phyloP scores from a whole-genome alignment of 2,113 vertebrate species.

The Lagenorhynchus albirostris region DNA sequence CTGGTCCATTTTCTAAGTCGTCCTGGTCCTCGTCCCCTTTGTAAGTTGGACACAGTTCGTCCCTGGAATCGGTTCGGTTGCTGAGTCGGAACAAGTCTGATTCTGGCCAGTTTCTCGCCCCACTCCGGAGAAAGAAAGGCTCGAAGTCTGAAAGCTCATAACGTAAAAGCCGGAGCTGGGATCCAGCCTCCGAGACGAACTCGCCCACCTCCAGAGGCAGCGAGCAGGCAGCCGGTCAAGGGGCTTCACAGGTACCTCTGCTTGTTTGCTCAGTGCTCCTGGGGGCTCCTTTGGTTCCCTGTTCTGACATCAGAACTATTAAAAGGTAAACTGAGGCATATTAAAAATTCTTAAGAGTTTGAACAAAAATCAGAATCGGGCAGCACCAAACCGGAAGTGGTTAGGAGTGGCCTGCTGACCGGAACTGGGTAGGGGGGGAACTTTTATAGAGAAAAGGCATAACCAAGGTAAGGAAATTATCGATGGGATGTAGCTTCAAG shows the following conservation, averaged over 20 bases:
- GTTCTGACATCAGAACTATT: not conserved
- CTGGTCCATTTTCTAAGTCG: too few relatives aligned
- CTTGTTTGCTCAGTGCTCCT: not conserved
- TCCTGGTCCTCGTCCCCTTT: too few relatives aligned
- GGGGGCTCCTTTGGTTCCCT: not conserved
- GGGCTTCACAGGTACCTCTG: not conserved
- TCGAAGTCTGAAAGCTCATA: not conserved
- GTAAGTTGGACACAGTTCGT: not conserved
- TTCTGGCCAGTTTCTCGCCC: too few relatives aligned
- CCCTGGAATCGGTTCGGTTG: not conserved
- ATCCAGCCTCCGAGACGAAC: not conserved
- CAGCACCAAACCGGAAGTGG: not conserved
- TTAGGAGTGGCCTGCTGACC: rapidly evolving
- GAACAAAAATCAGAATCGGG: not conserved
- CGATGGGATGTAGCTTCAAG: not conserved
- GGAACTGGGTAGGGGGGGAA: not conserved
- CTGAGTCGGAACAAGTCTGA: too few relatives aligned
- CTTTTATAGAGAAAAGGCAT: not conserved
- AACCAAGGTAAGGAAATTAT: not conserved
- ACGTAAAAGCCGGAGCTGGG: not conserved
- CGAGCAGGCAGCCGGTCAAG: rapidly evolving
- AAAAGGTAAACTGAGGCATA: not conserved
- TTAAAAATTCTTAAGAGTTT: not conserved
- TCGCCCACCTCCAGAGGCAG: not conserved
- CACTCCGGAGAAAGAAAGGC: too few relatives aligned